Evolutionary conservation across 2,888 invertebrate species (phyloP).

Genomic region (Germaria angustata): DNA sequence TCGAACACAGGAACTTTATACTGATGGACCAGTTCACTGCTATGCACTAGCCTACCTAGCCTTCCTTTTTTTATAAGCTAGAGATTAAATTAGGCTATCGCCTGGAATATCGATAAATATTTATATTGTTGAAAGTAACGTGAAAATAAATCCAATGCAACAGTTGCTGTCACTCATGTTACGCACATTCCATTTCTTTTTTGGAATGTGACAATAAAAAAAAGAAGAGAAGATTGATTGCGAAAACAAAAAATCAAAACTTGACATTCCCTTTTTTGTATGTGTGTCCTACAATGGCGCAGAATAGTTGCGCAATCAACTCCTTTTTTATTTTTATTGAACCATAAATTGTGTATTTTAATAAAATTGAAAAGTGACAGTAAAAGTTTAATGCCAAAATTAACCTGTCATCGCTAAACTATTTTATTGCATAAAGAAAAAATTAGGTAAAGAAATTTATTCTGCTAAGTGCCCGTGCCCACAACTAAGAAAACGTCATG

Average conservation of each 20-base stretch:
- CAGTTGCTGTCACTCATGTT: too few relatives aligned
- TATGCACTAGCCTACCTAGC: too few relatives aligned
- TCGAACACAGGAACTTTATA: too few relatives aligned
- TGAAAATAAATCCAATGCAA: too few relatives aligned
- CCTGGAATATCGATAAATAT: too few relatives aligned
- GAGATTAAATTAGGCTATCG: too few relatives aligned
- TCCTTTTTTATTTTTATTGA: background rate
- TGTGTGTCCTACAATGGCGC: background rate
- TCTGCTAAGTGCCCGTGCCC: background rate
- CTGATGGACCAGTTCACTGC: too few relatives aligned
- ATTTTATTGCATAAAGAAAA: background rate
- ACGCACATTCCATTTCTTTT: background rate
- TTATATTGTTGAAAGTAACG: too few relatives aligned
- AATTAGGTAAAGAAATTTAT: background rate
- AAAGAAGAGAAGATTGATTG: background rate
- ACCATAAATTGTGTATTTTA: background rate
- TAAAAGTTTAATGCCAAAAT: slow-evolving; percentile 40
- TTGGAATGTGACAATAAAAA: background rate
- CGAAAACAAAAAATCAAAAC: background rate
- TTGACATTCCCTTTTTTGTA: slow-evolving; percentile 26
- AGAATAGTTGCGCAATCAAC: slow-evolving; percentile 40
- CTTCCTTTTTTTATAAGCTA: too few relatives aligned
- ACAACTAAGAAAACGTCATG: background rate
- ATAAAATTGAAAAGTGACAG: slow-evolving; percentile 25
- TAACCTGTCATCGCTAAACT: slow-evolving; percentile 12